Percentiles rank a stretch among this genome's conserved stretches.
Evolutionary conservation across 1,140 invertebrate genomes (phyloP).

Genomic region (Nymphalis io): DNA sequence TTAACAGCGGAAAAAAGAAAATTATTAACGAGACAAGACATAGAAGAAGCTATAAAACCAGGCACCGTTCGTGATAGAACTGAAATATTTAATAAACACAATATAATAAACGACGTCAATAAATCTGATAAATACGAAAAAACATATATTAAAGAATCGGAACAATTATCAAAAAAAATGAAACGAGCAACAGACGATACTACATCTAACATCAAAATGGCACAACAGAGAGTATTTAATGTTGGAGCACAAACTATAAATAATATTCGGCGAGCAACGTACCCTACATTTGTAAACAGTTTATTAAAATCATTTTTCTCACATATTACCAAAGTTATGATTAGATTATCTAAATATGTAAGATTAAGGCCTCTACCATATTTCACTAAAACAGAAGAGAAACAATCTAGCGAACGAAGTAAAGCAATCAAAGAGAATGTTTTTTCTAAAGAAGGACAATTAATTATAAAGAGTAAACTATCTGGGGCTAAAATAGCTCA

Average conservation of each 20-base stretch:
- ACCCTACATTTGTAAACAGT: slow-evolving; percentile 55
- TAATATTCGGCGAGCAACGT: slow-evolving; percentile 49
- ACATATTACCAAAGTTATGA: slow-evolving; percentile 74
- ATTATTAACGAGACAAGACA: slow-evolving; percentile 35
- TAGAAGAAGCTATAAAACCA: slow-evolving; percentile 36
- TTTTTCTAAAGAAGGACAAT: slow-evolving; percentile 29
- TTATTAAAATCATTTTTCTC: slow-evolving; percentile 73
- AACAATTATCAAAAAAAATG: slow-evolving; percentile 20
- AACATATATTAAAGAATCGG: slow-evolving; percentile 33
- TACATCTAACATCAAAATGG: slow-evolving; percentile 3
- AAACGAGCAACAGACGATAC: slow-evolving; percentile 23
- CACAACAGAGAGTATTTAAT: slow-evolving; percentile 52
- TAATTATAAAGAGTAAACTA: slow-evolving; percentile 43
- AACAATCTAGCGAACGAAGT: neutral
- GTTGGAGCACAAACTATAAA: slow-evolving; percentile 66
- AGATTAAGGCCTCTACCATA: slow-evolving; percentile 42
- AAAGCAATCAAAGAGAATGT: slow-evolving; percentile 7
- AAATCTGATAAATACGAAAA: slow-evolving; percentile 27
- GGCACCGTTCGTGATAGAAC: slow-evolving; percentile 35
- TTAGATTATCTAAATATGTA: slow-evolving; percentile 63
- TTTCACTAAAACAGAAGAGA: slow-evolving; percentile 24
- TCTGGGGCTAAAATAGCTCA: slow-evolving; percentile 68
- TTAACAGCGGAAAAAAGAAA: slow-evolving; percentile 35
- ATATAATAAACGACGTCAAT: slow-evolving; percentile 3
- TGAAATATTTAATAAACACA: slow-evolving; percentile 29